Evolutionary conservation across 1,140 invertebrate genomes (phyloP), one percentile per base, ranked within the genome.

Genomic region (Penaeus indicus): DNA sequence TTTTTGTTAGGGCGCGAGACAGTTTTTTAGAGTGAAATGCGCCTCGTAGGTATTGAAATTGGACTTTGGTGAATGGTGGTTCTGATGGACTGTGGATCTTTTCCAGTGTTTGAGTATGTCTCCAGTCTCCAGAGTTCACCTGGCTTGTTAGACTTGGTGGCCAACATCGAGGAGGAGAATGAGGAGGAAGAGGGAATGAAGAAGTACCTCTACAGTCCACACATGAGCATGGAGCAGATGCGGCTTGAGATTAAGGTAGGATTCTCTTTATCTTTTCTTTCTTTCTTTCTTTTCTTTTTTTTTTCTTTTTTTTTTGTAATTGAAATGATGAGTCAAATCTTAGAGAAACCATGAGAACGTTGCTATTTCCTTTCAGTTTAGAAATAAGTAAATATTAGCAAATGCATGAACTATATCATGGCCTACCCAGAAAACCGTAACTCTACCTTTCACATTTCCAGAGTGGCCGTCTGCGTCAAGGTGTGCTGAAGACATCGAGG

Each of bases 161-260:
- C 94, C 3, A 86, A 89, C 25, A 95, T 95, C 4, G 95, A 95
- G 87, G 94, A 94, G 90, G 94, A 94, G 92, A 95, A 95, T 64
- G 93, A 94, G 32, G 93, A 94, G 42, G 95, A 96, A 91, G 94
- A 92, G 16, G 69, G 84, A 11, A 94, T 94, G 90, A 95, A 95
- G 85, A 95, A 96, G 91, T 94, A 95, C 42, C 92, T 97, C 77
- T 99, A 96, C 92, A 97, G 97, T 1, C 95, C 97, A 63, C 98
- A 99, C 94, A 94, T 98, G 75, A 94, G 96, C 11, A 94, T 96
- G 22, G 93, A 94, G 2, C 95, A 97, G 92, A 93, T 95, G 60
- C 96, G 98, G 21, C 54, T 54, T 1, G 64, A 69, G 62, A n/a
- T 90, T 0, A 91, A 91, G 90, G 90, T 91, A 75, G 47, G 22